phyloP scores from a whole-genome alignment of 1,140 invertebrate genomes.

The Drosophila aff. region DNA sequence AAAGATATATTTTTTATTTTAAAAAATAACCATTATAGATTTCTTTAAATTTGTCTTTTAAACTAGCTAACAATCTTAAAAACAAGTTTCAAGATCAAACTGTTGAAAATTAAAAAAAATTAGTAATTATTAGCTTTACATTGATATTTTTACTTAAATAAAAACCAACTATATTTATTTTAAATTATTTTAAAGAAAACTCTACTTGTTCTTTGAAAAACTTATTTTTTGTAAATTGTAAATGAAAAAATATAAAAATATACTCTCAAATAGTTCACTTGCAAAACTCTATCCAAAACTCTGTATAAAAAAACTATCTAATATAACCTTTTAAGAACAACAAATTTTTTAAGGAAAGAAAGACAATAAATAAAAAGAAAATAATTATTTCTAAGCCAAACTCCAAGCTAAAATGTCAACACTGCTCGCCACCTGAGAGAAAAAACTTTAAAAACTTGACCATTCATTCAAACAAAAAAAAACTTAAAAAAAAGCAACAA shows the following conservation, averaged over 20 bases:
- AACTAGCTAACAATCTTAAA: no score
- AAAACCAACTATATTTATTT: no score
- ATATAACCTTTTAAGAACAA: neutral
- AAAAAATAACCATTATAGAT: no score
- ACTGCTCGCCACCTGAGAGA: constrained; percentile 39
- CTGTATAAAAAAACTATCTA: no score
- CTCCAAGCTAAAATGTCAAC: neutral
- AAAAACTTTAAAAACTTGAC: constrained; percentile 35
- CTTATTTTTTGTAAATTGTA: no score
- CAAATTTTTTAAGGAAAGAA: neutral
- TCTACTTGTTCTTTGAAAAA: no score
- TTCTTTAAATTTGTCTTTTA: neutral
- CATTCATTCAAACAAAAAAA: constrained; percentile 43
- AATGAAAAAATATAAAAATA: no score
- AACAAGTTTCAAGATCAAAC: neutral
- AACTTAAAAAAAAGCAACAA: neutral
- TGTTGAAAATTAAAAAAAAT: neutral
- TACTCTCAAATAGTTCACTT: no score
- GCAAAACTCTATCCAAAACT: no score
- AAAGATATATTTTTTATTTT: neutral
- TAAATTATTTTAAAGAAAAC: no score
- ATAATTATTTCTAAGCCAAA: neutral
- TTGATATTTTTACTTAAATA: no score
- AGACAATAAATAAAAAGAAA: neutral
- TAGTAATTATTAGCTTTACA: no score